Conservation (phyloP, 2,888 invertebrate genomes). For the Nomada lathburiana region DNA sequence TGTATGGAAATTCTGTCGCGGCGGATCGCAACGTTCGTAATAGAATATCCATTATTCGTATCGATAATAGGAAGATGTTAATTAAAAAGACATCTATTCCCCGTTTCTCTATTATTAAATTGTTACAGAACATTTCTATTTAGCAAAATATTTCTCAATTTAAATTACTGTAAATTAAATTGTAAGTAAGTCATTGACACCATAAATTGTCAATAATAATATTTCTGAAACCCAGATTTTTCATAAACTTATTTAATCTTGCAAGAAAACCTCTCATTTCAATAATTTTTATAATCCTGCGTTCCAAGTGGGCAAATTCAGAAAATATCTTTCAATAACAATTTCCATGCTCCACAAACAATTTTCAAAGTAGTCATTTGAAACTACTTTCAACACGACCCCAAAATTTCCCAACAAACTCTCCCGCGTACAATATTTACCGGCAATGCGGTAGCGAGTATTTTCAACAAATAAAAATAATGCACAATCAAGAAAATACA, state of each 20-base stretch:
- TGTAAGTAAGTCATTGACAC: too few species aligned
- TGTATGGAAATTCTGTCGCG: conserved; percentile 1
- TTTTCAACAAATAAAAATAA: too few species aligned
- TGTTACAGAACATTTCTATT: background rate
- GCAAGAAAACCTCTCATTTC: background rate
- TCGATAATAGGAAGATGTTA: conserved; percentile 20
- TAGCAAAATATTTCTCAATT: background rate
- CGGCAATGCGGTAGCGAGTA: too few species aligned
- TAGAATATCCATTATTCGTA: conserved; percentile 14
- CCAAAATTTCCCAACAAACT: background rate
- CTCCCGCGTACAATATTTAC: too few species aligned
- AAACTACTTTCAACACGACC: too few species aligned
- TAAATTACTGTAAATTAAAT: too few species aligned
- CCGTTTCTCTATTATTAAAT: too few species aligned
- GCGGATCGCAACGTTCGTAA: background rate
- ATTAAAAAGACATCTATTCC: conserved; percentile 1
- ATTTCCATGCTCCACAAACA: too few species aligned
- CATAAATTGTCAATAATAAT: too few species aligned
- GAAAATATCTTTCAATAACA: background rate
- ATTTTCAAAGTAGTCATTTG: too few species aligned
- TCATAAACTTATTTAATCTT: background rate
- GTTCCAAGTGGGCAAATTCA: background rate
- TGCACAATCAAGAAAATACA: too few species aligned
- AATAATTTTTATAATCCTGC: background rate
- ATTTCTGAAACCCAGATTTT: background rate